Percentiles rank a stretch among this genome's conserved stretches.
phyloP scores from a whole-genome alignment of 2,888 invertebrate genomes.

The Agelastica alni region DNA sequence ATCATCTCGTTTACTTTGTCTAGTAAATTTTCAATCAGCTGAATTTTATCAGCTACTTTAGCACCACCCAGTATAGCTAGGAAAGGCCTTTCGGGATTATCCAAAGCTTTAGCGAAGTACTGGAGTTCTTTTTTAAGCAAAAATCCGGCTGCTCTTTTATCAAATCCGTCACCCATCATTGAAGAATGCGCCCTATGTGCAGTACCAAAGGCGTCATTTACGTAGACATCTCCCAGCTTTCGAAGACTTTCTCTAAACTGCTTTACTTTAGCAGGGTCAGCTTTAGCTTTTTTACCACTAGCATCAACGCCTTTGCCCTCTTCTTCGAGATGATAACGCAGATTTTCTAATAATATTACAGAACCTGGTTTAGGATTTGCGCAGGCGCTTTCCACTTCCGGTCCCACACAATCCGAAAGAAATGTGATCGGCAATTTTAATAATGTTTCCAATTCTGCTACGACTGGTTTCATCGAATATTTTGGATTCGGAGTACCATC shows the following conservation, averaged over 20 bases:
- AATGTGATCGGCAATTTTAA: constrained; percentile 75
- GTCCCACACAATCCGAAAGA: constrained; percentile 90
- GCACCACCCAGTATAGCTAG: constrained; percentile 98
- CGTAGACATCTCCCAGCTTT: constrained; percentile 96
- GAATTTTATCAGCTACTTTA: constrained; percentile 98
- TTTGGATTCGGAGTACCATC: constrained; percentile 88
- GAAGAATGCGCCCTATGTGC: constrained; percentile 91
- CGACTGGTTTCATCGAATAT: constrained; percentile 91
- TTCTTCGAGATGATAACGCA: constrained; percentile 95
- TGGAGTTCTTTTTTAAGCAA: constrained; percentile 94
- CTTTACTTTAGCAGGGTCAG: constrained; percentile 81
- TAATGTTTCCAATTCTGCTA: constrained; percentile 83
- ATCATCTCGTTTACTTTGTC: constrained; percentile 99
- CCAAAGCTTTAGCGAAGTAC: constrained; percentile 96
- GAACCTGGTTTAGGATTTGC: constrained; percentile 84
- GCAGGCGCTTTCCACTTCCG: constrained; percentile 88
- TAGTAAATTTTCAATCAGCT: constrained; percentile 93
- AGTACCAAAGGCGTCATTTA: constrained; percentile 99
- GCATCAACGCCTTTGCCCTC: constrained; percentile 96
- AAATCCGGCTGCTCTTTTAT: constrained; percentile 93
- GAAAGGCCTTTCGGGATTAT: constrained; percentile 95
- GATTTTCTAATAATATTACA: constrained; percentile 92
- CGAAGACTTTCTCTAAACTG: constrained; percentile 86
- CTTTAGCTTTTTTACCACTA: constrained; percentile 89
- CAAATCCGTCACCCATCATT: constrained; percentile 93